Base-by-base conservation (phyloP, 2,888 invertebrate genomes). In the Pantelozetes paolii region DNA sequence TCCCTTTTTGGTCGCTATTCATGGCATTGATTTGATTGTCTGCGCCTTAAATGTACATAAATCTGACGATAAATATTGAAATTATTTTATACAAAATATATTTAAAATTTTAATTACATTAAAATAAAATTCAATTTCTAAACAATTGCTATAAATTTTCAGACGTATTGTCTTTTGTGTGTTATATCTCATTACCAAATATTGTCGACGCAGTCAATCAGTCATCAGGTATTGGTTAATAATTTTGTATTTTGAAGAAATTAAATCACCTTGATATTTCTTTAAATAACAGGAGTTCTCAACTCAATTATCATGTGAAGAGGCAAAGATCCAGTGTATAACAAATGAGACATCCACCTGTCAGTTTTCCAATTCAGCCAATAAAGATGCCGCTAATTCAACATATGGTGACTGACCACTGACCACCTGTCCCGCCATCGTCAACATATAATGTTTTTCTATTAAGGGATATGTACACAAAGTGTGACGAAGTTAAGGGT, bases 91-190 rank as follows among this genome's bases (percentile, higher is more conserved):
- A n/a, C n/a, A n/a, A n/a, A n/a, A n/a, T n/a, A n/a, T n/a, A n/a
- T n/a, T n/a, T n/a, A n/a, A n/a, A n/a, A n/a, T n/a, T n/a, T n/a
- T n/a, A n/a, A n/a, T n/a, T n/a, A n/a, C n/a, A n/a, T n/a, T n/a
- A n/a, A n/a, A n/a, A n/a, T n/a, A n/a, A n/a, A n/a, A n/a, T n/a
- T n/a, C n/a, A n/a, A n/a, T n/a, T n/a, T n/a, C n/a, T n/a, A n/a
- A n/a, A n/a, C n/a, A n/a, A n/a, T n/a, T n/a, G n/a, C n/a, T n/a
- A n/a, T n/a, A n/a, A n/a, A n/a, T n/a, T n/a, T n/a, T n/a, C 36
- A 64, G 64, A 64, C 30, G 1, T 64, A 64, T 36, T 64, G 64
- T 64, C n/a, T 64, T 1, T 64, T 64, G 8, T 64, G 64, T 64
- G 64, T 64, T n/a, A 32, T 64, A 32, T 64, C 64, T 28, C 64